Conservation (phyloP, 2,888 invertebrate genomes). For the Willowsia nigromaculata region DNA sequence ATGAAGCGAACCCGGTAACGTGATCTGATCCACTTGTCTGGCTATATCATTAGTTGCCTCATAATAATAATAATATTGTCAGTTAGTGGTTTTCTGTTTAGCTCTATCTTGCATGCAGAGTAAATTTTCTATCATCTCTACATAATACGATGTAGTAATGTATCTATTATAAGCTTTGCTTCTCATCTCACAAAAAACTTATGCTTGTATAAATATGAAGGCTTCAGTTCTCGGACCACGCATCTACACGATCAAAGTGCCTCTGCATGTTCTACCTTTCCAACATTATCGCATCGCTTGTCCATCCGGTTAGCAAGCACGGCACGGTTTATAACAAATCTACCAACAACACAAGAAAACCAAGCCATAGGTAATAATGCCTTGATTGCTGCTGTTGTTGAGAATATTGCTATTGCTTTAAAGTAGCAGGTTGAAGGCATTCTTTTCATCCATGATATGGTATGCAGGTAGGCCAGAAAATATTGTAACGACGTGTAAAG, state of each 20-base stretch:
- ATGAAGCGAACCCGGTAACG: conserved; percentile 29
- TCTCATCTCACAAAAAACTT: not conserved
- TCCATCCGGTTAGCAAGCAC: conserved; percentile 32
- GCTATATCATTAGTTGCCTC: conserved; percentile 28
- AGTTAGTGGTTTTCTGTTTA: conserved; percentile 36
- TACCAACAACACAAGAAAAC: not conserved
- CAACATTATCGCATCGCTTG: not conserved
- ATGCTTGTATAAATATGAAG: not conserved
- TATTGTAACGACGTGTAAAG: conserved; percentile 45
- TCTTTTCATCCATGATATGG: not conserved
- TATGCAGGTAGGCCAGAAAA: not conserved
- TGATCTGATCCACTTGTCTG: conserved; percentile 48
- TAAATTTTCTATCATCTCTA: too few species aligned
- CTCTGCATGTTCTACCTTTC: not conserved
- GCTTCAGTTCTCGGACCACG: too few species aligned
- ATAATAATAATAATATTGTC: conserved; percentile 35
- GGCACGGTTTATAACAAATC: not conserved
- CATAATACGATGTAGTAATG: too few species aligned
- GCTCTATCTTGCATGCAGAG: conserved; percentile 1
- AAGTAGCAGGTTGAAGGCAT: not conserved
- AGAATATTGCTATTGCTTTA: not conserved
- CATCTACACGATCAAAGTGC: not conserved
- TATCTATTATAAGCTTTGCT: too few species aligned
- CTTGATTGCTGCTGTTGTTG: conserved; percentile 29
- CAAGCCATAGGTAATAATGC: conserved; percentile 31